phyloP scores from a whole-genome alignment of 2,797 vertebrate genomes.

The Onychomys leucogaster region DNA sequence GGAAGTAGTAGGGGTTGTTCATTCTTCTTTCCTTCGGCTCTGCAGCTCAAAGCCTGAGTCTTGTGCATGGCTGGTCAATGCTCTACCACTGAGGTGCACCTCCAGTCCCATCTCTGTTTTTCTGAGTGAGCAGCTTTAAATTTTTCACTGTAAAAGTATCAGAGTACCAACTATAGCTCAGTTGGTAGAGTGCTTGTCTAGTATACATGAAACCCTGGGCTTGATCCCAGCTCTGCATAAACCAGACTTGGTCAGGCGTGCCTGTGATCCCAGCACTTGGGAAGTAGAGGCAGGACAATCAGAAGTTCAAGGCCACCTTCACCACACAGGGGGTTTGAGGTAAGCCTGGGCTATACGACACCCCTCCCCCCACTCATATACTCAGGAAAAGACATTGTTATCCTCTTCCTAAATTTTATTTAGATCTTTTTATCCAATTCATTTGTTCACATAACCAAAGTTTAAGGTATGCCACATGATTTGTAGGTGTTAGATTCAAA shows the following conservation, averaged over 20 bases:
- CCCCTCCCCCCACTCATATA: background rate
- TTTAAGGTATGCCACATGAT: background rate
- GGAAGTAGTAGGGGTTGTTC: background rate
- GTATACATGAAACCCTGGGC: background rate
- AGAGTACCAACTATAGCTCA: background rate
- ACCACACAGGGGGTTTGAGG: background rate
- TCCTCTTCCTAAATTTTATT: background rate
- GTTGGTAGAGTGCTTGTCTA: background rate
- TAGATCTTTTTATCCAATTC: background rate
- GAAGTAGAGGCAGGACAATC: background rate
- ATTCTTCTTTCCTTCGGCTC: background rate
- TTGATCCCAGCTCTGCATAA: background rate
- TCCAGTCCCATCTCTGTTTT: background rate
- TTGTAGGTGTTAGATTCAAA: background rate
- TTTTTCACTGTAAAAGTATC: slow-evolving; percentile 13
- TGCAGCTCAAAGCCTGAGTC: background rate
- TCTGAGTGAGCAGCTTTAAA: background rate
- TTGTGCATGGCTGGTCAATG: background rate
- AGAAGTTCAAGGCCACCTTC: background rate
- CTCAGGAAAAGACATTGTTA: background rate
- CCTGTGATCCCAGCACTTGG: background rate
- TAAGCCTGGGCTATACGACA: background rate
- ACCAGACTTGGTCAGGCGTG: background rate
- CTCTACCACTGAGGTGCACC: too few relatives aligned
- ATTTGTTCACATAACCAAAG: background rate